A percentile compares a stretch with the other conserved stretches of the same genome.
These are phyloP conservation scores for Carapus acus DNA, from an alignment of 2,797 vertebrate genomes.

Conservation along the genomic window DNA sequence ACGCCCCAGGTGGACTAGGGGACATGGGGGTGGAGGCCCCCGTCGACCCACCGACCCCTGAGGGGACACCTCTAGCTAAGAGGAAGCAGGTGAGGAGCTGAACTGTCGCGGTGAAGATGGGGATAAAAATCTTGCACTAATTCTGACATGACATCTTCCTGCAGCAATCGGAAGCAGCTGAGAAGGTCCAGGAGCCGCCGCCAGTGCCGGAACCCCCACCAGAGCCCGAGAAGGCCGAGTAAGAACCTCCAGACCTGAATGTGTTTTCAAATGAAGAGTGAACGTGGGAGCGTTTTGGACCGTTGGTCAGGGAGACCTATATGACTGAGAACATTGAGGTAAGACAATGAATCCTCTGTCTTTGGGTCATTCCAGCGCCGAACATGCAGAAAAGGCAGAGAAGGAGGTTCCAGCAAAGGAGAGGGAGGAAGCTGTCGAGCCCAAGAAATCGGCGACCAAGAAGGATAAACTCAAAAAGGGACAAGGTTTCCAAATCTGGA, in stretches of 20 bases:
- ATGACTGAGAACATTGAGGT: neutral
- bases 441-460: constrained; percentile 58
- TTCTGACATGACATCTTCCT: constrained; percentile 2
- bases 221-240: constrained; percentile 88
- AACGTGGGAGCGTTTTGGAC: too few relatives aligned
- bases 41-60: constrained; percentile 87
- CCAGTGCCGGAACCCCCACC: constrained; percentile 65
- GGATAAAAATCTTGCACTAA: too few relatives aligned
- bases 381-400: constrained; percentile 81
- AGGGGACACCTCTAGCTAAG: constrained; percentile 85
- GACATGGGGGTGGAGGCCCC: constrained; percentile 86
- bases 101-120: neutral
- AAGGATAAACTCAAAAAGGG: constrained; percentile 55
- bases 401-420: constrained; percentile 61
- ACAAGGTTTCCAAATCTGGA: constrained; percentile 83
- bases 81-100: constrained; percentile 72
- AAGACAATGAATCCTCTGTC: constrained; percentile 9
- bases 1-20: constrained; percentile 83
- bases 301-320: too few relatives aligned
- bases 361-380: constrained; percentile 66
- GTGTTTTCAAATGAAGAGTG: too few relatives aligned
- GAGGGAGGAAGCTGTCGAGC: constrained; percentile 39
- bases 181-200: constrained; percentile 66
- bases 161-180: constrained; percentile 65
- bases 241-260: constrained; percentile 48